Conservation (phyloP, 2,113 vertebrate species). For the Rhagologus leucostigma region DNA sequence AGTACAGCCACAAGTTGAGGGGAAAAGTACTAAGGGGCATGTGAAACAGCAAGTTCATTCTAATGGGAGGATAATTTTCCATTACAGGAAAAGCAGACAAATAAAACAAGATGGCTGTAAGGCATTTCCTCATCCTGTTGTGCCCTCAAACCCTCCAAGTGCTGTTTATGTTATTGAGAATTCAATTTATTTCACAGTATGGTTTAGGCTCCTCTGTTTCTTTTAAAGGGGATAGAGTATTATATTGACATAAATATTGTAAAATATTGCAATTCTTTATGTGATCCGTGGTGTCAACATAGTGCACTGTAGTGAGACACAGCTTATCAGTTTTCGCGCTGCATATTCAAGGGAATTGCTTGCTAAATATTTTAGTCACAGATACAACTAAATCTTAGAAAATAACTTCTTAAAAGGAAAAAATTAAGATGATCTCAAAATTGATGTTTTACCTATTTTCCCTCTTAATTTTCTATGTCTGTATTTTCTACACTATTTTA, state of each 20-base stretch:
- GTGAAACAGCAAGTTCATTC: neutral
- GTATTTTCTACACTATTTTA: neutral
- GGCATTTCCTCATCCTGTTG: neutral
- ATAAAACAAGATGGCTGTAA: neutral
- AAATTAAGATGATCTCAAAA: neutral
- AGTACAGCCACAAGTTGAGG: neutral
- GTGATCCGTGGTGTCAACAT: neutral
- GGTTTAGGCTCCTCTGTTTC: neutral
- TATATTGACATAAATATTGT: neutral
- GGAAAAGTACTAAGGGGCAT: neutral
- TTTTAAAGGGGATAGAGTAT: neutral
- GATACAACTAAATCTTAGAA: neutral
- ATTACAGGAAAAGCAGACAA: neutral
- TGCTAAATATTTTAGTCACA: neutral
- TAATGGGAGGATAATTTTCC: neutral
- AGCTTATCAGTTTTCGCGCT: neutral
- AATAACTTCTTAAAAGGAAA: neutral
- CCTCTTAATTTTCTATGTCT: neutral
- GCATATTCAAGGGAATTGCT: neutral
- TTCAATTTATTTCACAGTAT: neutral
- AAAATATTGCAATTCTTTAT: neutral
- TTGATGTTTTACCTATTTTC: neutral
- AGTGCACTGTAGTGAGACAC: neutral
- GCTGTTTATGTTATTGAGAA: neutral
- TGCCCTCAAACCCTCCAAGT: neutral